Evolutionary conservation across 2,888 invertebrate species (phyloP).

Genomic region (Dermolepida albohirtum): DNA sequence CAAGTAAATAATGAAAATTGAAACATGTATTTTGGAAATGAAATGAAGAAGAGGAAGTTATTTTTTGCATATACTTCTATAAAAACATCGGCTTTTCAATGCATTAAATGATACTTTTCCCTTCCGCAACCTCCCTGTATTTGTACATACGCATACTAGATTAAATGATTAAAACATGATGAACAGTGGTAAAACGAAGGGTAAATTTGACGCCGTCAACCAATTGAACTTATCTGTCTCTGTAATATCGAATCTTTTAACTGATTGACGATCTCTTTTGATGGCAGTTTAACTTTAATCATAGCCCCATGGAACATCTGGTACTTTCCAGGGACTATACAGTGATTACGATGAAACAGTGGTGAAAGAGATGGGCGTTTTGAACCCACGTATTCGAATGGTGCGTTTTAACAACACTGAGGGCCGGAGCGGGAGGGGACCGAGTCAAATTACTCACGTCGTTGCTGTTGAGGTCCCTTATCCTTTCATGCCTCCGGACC

Average conservation of each 20-base stretch:
- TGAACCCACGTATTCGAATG: constrained; percentile 52
- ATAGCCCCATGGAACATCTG: constrained; percentile 63
- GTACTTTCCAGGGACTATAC: constrained; percentile 58
- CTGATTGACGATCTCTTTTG: constrained; percentile 61
- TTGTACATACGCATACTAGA: constrained; percentile 18
- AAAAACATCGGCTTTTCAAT: no score
- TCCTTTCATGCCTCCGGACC: no score
- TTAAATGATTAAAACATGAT: constrained; percentile 39
- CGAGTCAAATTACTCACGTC: constrained; percentile 58
- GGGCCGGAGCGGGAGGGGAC: constrained; percentile 50
- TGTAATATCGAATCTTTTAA: constrained; percentile 58
- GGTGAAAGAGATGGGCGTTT: constrained; percentile 53
- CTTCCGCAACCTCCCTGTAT: background rate
- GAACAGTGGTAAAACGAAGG: constrained; percentile 42
- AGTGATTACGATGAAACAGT: constrained; percentile 44
- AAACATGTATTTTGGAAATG: no score
- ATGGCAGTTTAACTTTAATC: constrained; percentile 65
- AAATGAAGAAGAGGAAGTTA: no score
- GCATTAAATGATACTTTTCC: no score
- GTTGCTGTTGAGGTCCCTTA: no score
- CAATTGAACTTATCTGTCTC: constrained; percentile 62
- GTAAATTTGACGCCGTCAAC: constrained; percentile 51
- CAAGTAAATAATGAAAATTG: no score
- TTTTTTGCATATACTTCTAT: no score
- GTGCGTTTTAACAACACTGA: constrained; percentile 46